A percentile compares a stretch with the other conserved stretches of the same genome.
phyloP scores from a whole-genome alignment of 2,888 invertebrate species.

The Ophion ellenae region DNA sequence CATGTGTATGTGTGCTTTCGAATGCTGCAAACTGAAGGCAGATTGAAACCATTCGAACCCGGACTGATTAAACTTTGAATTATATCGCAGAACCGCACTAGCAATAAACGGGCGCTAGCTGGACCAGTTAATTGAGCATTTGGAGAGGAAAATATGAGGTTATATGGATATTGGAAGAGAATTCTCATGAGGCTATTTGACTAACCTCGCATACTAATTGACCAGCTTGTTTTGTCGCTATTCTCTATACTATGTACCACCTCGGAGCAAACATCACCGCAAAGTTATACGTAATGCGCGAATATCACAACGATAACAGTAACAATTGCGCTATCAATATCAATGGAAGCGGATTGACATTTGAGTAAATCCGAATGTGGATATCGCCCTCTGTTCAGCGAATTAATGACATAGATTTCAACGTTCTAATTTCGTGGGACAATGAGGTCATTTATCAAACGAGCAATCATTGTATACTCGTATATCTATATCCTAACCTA shows the following conservation, averaged over 20 bases:
- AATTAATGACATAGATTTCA: background rate
- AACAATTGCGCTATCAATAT: background rate
- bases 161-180: constrained; percentile 10
- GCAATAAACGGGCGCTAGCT: constrained; percentile 48
- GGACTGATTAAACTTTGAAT: constrained; percentile 47
- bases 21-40: constrained; percentile 26
- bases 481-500: background rate
- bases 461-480: background rate
- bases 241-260: constrained; percentile 3
- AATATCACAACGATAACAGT: background rate
- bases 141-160: constrained; percentile 54
- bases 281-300: background rate
- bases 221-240: constrained; percentile 60
- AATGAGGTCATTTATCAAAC: background rate
- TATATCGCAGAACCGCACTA: constrained; percentile 52
- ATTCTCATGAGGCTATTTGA: constrained; percentile 51
- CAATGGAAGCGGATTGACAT: background rate
- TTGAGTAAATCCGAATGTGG: background rate
- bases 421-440: background rate
- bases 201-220: constrained; percentile 64
- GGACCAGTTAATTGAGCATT: constrained; percentile 50
- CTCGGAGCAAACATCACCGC: background rate
- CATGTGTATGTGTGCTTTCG: background rate
- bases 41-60: constrained; percentile 49
- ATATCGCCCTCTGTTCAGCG: background rate